Base-by-base conservation (phyloP, 2,113 vertebrate species). In the Suncus etruscus region DNA sequence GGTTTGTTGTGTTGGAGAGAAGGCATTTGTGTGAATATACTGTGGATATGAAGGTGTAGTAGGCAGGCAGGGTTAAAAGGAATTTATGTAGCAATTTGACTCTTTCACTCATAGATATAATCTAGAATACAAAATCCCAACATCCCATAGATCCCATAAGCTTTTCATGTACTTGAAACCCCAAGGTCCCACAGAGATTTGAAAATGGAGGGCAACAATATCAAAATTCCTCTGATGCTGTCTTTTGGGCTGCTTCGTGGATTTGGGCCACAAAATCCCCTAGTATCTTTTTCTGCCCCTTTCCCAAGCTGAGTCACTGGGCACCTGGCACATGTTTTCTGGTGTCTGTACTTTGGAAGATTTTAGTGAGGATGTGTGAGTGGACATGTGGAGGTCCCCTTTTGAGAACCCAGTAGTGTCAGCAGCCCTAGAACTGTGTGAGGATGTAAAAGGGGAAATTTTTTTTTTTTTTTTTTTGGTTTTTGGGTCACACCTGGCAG, bases 1-100 rank as follows among this genome's bases (percentile, higher is more conserved):
- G 99, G 99, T 99, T 3, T 2, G 18, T 65, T 31, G 70, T 51
- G 7, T 14, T 54, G 1, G 11, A 5, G 1, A 50, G 66, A 78
- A 66, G 47, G 29, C 27, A 27, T 66, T 66, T 31, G 25, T 9
- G 65, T 16, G 14, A 47, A 0, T 70, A 20, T 2, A n/a, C 47
- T 2, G 11, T n/a, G 58, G 27, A 50, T 31, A 6, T 7, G 5
- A 11, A 47, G 83, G 51, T 65, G 3, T 68, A n/a, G 32, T 73
- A 11, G 8, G 51, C 48, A 86, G 39, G 31, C 47, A 72, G 66
- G 85, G 20, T 50, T 68, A 74, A 61, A 83, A 45, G 65, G 27
- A 83, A 25, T 32, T 94, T 70, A 70, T 61, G 25, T 85, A n/a
- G 18, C 63, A 18, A 4, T 91, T 76, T 48, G 25, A 32, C 45